phyloP scores from a whole-genome alignment of 2,888 invertebrate species.

The Drosophila neotestacea region DNA sequence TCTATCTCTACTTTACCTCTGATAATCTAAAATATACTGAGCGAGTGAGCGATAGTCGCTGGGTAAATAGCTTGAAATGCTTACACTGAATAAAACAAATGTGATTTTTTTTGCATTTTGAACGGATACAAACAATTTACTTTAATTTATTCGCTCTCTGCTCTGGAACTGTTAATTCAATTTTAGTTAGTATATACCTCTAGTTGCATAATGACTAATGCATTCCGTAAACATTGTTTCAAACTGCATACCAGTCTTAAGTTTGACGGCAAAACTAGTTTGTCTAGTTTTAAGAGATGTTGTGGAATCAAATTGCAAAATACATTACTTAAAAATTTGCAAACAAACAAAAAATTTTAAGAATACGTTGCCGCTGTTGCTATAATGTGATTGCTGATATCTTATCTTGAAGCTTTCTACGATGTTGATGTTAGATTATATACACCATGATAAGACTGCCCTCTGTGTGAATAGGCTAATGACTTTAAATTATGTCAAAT shows the following conservation, averaged over 20 bases:
- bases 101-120: conserved; percentile 32
- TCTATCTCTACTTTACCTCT: conserved; percentile 5
- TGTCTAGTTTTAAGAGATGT: not conserved
- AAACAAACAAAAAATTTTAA: not conserved
- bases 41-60: conserved; percentile 12
- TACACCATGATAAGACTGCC: conserved; percentile 9
- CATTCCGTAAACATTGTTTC: not conserved
- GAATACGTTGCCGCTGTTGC: not conserved
- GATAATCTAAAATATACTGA: conserved; percentile 38
- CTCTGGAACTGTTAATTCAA: conserved; percentile 10
- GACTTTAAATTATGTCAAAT: conserved; percentile 1
- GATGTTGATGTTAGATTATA: conserved; percentile 6
- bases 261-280: conserved; percentile 14
- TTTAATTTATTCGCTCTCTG: conserved; percentile 37
- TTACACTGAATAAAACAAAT: conserved; percentile 9
- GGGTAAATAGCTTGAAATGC: conserved; percentile 15
- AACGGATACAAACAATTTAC: conserved; percentile 65
- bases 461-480: not conserved
- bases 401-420: conserved; percentile 1
- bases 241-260: conserved; percentile 7
- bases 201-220: not conserved
- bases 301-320: conserved; percentile 7
- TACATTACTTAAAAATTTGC: not conserved
- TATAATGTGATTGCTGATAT: conserved; percentile 8
- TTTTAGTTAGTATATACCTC: not conserved